phyloP scores from a whole-genome alignment of 2,888 invertebrate species.

The Nycteola revayana region DNA sequence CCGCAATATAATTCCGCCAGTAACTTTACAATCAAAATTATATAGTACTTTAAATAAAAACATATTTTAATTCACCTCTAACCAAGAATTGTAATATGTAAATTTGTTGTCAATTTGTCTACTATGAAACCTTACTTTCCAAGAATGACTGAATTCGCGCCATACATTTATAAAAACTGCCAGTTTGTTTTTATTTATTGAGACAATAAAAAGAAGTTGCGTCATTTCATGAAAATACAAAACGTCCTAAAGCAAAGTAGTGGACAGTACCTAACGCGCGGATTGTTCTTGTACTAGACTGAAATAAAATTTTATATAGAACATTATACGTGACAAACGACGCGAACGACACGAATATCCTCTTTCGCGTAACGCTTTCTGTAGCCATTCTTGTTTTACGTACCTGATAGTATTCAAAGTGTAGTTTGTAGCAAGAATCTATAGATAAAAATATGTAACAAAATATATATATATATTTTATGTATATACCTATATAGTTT shows the following conservation, averaged over 20 bases:
- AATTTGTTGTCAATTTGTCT: too few relatives aligned
- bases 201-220: slow-evolving; percentile 37
- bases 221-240: slow-evolving; percentile 50
- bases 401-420: slow-evolving; percentile 19
- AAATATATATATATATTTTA: too few relatives aligned
- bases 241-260: slow-evolving; percentile 41
- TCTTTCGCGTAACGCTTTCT: slow-evolving; percentile 47
- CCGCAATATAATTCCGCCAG: too few relatives aligned
- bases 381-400: slow-evolving; percentile 37
- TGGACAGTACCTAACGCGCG: slow-evolving; percentile 53
- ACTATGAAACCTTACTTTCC: too few relatives aligned
- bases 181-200: slow-evolving; percentile 34
- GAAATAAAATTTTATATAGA: slow-evolving; percentile 67
- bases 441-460: too few relatives aligned
- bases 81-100: too few relatives aligned
- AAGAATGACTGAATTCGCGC: too few relatives aligned
- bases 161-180: too few relatives aligned
- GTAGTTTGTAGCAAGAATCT: slow-evolving; percentile 19
- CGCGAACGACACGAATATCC: slow-evolving; percentile 59
- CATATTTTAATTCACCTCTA: too few relatives aligned
- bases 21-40: too few relatives aligned
- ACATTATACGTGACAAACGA: slow-evolving; percentile 69
- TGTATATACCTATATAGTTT: too few relatives aligned
- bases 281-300: slow-evolving; percentile 55
- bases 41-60: too few relatives aligned